A percentile compares a stretch with the other conserved stretches of the same genome.
These are phyloP conservation scores for Anguilla japonica DNA, from an alignment of 2,113 vertebrate species.

Conservation along the genomic window DNA sequence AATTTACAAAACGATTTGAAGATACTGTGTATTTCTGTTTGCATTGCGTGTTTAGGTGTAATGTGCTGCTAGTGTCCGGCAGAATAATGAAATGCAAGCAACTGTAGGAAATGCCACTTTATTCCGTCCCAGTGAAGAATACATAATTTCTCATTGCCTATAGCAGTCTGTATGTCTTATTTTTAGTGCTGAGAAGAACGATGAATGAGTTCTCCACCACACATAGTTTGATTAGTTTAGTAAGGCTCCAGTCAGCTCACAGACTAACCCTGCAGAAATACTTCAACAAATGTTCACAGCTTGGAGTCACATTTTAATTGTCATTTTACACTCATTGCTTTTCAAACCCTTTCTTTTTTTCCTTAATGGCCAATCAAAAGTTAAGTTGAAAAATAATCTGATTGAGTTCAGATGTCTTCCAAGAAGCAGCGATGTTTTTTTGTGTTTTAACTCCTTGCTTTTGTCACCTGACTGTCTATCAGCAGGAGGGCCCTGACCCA, in stretches of 20 bases:
- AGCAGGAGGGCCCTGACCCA: slow-evolving; percentile 77
- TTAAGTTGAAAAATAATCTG: neutral
- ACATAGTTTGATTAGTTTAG: neutral
- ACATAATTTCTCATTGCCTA: too few species aligned
- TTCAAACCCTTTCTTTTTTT: neutral
- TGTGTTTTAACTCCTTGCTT: slow-evolving; percentile 91
- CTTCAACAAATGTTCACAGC: neutral
- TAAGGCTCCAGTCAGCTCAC: neutral
- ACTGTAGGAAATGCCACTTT: too few species aligned
- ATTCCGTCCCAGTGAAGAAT: too few species aligned
- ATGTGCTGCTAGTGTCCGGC: too few species aligned
- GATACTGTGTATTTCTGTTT: too few species aligned
- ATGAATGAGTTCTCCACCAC: neutral
- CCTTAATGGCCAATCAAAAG: neutral
- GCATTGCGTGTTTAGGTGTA: too few species aligned
- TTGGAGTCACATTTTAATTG: neutral
- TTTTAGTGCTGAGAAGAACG: neutral
- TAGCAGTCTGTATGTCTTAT: neutral
- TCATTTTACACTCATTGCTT: neutral
- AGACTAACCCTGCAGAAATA: neutral
- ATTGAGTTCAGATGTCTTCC: neutral
- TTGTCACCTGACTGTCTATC: slow-evolving; percentile 93
- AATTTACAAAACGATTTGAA: neutral
- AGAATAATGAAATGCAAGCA: too few species aligned
- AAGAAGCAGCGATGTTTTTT: slow-evolving; percentile 54